Base-by-base conservation (phyloP, 2,888 invertebrate species). In the Phlogophora meticulosa region DNA sequence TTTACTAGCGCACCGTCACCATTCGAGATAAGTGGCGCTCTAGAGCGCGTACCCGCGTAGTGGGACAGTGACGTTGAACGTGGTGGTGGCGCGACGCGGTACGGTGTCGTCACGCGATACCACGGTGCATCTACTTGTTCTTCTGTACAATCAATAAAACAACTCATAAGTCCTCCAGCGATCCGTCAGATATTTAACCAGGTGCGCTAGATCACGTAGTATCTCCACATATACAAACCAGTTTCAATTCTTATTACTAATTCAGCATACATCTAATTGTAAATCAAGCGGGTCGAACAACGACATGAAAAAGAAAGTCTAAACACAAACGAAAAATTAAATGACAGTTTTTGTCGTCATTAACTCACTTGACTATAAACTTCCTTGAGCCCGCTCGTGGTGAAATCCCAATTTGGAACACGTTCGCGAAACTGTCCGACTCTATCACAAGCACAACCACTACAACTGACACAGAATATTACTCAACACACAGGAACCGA, bases 341-440 rank as follows among this genome's bases (percentile, higher is more conserved):
- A 70, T 60, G 55, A 72, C 49, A 32, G 24, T 45, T 57, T 57
- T 28, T 71, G 24, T 74, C 61, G 42, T 76, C 60, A 80, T 74
- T 74, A 87, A 94, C 95, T 94, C 87, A 95, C 95, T 93, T 93
- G 94, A 89, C 95, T 91, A 92, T 95, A 95, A 89, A 95, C 88
- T 94, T 94, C 94, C 94, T 95, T 95, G 87, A 95, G 92, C 94
- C 95, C 95, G 93, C 94, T 95, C 95, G 95, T 95, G 95, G 88
- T 95, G 95, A 95, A 95, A 94, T 95, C 94, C 94, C 85, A 92
- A 94, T 91, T 90, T 91, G 93, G 91, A 92, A 93, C 94, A 94
- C 93, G 93, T 92, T 92, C 90, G 85, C 94, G 90, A 94, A 94
- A 94, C 92, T 87, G 92, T 93, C 89, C 80, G 91, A 92, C 91